Base-by-base conservation (phyloP, 2,888 invertebrate genomes). In the Eugnorisma glareosa region DNA sequence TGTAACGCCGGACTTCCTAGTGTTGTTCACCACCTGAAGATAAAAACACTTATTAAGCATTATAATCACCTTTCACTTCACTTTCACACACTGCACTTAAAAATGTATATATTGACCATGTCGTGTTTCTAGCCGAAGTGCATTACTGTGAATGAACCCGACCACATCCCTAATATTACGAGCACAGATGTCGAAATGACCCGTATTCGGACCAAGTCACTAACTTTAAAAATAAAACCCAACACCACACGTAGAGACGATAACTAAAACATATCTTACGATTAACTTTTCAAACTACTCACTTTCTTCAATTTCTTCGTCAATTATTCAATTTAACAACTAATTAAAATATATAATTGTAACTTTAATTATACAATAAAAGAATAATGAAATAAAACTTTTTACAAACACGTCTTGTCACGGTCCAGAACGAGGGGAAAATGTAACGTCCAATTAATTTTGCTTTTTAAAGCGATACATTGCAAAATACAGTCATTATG, bases 21-120 rank as follows among this genome's bases (percentile, higher is more conserved):
- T 98, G 88, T 97, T 98, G 91, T 98, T 98, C 54, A 97, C 98
- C 75, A 98, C 98, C 97, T 97, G 95, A 67, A 92, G 81, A 89
- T 69, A 83, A 91, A 89, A 85, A 89, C 86, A 90, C 87, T 83
- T 78, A 87, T 89, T 91, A 90, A 76, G 76, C 85, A 89, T 86
- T 82, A 86, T 86, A 73, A 72, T 72, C 85, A 88, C 86, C 91
- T 92, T 90, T 92, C 92, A 94, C 92, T 91, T 77, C 88, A 88
- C 89, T 86, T 80, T 89, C 79, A 77, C 75, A 85, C 68, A 63
- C 72, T 51, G 35, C 67, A 86, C 66, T 67, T 37, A 73, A 69
- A 86, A 86, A 79, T 78, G 77, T 83, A 86, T 83, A 86, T 91
- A 94, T 90, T 92, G 91, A 96, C 95, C 96, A 96, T 94, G 88